phyloP scores from a whole-genome alignment of 2,797 vertebrate genomes.

The Sebastes kiyomatsui region DNA sequence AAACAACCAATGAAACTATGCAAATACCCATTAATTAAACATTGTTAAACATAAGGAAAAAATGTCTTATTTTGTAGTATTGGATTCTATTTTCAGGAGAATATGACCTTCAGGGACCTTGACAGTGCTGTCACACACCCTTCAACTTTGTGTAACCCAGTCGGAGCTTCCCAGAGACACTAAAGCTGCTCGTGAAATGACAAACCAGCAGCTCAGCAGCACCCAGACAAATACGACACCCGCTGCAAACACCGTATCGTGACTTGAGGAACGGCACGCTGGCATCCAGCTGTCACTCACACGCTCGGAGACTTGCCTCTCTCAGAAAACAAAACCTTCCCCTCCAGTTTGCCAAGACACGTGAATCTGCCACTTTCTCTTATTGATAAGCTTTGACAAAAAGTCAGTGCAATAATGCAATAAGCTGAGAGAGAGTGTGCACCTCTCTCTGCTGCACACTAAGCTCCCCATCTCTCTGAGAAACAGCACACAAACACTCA shows the following conservation, averaged over 20 bases:
- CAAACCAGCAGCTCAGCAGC: constrained; percentile 51
- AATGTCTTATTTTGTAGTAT: not conserved
- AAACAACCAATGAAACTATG: constrained; percentile 14
- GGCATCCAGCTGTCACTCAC: constrained; percentile 65
- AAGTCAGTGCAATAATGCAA: constrained; percentile 46
- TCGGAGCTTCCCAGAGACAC: constrained; percentile 35
- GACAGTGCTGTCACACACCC: constrained; percentile 29
- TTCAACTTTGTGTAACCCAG: constrained; percentile 34
- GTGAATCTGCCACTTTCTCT: constrained; percentile 61
- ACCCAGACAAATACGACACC: constrained; percentile 52
- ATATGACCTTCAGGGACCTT: constrained; percentile 40
- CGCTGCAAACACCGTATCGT: constrained; percentile 39
- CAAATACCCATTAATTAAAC: not conserved
- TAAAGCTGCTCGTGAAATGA: constrained; percentile 44
- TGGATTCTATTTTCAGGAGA: not conserved
- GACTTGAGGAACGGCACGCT: constrained; percentile 26
- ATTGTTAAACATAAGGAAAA: not conserved
- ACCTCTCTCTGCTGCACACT: constrained; percentile 11
- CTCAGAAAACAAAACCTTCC: constrained; percentile 32
- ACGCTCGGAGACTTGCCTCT: constrained; percentile 22
- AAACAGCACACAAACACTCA: constrained; percentile 68
- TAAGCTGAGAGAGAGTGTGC: constrained; percentile 20
- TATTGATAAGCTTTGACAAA: constrained; percentile 69
- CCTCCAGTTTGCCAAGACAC: constrained; percentile 47
- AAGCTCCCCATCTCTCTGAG: constrained; percentile 57